Conservation (phyloP, 1,140 invertebrate species). For the Caligus rogercresseyi region DNA sequence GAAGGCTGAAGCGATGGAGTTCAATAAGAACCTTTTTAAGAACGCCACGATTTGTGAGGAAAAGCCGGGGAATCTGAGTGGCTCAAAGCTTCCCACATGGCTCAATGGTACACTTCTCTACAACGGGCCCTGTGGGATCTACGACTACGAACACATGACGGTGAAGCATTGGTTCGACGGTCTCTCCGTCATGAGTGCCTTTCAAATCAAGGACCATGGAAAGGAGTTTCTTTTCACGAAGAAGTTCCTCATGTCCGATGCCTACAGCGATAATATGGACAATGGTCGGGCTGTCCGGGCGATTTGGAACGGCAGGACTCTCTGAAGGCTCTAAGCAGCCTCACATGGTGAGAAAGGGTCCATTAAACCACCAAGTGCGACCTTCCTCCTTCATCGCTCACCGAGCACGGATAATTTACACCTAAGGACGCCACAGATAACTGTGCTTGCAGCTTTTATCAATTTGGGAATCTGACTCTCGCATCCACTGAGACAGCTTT, state of each 20-base stretch:
- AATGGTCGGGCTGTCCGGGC: background rate
- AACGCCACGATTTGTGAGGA: background rate
- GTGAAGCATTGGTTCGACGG: slow-evolving; percentile 14
- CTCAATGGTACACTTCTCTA: slow-evolving; percentile 1
- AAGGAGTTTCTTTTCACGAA: background rate
- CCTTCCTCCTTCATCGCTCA: background rate
- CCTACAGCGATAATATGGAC: slow-evolving; percentile 4
- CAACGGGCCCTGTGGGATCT: slow-evolving; percentile 6
- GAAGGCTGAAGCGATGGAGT: background rate
- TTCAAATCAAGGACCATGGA: background rate
- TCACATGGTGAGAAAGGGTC: background rate
- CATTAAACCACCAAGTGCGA: background rate
- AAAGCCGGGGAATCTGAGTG: background rate
- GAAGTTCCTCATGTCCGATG: slow-evolving; percentile 11
- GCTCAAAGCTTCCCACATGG: slow-evolving; percentile 9
- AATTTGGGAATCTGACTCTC: slow-evolving; percentile 25
- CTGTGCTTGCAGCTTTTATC: slow-evolving; percentile 24
- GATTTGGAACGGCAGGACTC: background rate
- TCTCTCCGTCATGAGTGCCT: slow-evolving; percentile 1
- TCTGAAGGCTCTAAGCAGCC: background rate
- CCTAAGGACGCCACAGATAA: slow-evolving; percentile 23
- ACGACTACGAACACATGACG: slow-evolving; percentile 2
- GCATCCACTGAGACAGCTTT: slow-evolving; percentile 27
- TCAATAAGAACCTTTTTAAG: background rate
- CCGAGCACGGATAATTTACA: background rate